Percentiles rank a stretch among this genome's conserved stretches.
phyloP scores from a whole-genome alignment of 2,797 vertebrate species.

The Ara ararauna region DNA sequence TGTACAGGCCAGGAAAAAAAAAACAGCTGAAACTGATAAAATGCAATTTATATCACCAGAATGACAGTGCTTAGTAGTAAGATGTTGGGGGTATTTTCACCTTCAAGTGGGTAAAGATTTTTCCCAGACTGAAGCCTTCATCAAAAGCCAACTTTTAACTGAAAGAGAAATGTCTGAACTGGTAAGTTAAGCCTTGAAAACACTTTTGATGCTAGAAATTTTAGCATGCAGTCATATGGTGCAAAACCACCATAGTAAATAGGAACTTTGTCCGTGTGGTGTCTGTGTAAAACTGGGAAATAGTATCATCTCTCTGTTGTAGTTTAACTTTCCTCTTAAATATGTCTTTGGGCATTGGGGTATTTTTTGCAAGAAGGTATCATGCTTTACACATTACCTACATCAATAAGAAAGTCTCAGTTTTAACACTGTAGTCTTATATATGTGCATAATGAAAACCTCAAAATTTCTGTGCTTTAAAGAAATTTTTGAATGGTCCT shows the following conservation, averaged over 20 bases:
- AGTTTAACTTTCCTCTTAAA: background rate
- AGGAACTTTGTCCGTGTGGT: background rate
- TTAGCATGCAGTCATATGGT: background rate
- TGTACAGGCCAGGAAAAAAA: background rate
- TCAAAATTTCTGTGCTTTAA: background rate
- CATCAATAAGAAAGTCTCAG: background rate
- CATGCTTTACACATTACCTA: rapidly evolving
- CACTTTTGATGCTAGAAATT: background rate
- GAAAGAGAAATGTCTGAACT: conserved; percentile 5
- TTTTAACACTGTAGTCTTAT: background rate
- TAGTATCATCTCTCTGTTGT: background rate
- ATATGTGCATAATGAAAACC: background rate
- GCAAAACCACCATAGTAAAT: background rate
- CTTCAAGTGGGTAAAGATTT: conserved; percentile 67
- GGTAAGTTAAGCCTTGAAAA: conserved; percentile 17
- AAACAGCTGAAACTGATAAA: conserved; percentile 68
- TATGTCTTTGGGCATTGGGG: background rate
- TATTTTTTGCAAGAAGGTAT: background rate
- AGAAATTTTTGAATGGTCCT: background rate
- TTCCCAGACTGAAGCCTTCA: conserved; percentile 52
- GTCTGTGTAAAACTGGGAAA: background rate
- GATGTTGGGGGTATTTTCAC: background rate
- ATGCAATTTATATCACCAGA: conserved; percentile 53
- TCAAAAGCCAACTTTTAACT: conserved; percentile 31
- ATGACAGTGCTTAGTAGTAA: conserved; percentile 28